Conservation (phyloP, 2,888 invertebrate species). For the Eueremaeus valkanovi region DNA sequence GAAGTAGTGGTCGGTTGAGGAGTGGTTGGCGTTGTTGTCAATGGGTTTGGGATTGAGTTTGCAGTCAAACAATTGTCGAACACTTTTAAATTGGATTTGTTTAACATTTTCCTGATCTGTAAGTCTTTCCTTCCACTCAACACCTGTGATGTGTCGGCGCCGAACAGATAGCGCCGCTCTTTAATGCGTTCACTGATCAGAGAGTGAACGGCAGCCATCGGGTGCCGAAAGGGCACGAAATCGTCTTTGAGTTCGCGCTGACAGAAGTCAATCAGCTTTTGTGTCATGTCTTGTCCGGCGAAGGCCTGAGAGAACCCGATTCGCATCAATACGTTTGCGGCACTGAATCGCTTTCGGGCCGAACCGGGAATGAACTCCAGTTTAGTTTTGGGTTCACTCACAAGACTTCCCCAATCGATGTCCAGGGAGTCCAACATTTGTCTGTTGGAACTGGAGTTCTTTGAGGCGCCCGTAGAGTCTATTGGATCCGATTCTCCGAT, state of each 20-base stretch:
- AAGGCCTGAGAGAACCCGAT: constrained; percentile 74
- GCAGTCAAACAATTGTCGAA: not conserved
- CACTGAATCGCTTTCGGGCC: constrained; percentile 73
- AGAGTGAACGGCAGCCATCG: constrained; percentile 51
- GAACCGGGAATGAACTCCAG: constrained; percentile 55
- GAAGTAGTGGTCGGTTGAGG: not conserved
- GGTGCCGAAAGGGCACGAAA: constrained; percentile 45
- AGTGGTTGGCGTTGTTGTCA: not conserved
- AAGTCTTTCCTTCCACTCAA: constrained; percentile 74
- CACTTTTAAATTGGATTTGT: constrained; percentile 14
- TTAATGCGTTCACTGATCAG: constrained; percentile 48
- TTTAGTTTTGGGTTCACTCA: constrained; percentile 51
- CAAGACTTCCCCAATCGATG: constrained; percentile 87
- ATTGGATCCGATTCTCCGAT: constrained; percentile 71
- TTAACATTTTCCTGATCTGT: constrained; percentile 60
- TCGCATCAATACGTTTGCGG: constrained; percentile 70
- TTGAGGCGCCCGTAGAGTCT: constrained; percentile 58
- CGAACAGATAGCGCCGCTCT: constrained; percentile 58
- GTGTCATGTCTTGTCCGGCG: constrained; percentile 65
- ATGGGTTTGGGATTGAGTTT: too few species aligned
- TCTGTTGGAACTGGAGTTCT: constrained; percentile 47
- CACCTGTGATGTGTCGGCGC: constrained; percentile 69
- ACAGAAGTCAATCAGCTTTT: constrained; percentile 51
- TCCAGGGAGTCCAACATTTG: constrained; percentile 85
- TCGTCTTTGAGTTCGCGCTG: constrained; percentile 48